Conservation (phyloP, 2,797 vertebrate genomes). For the Sebastes melanostomus region DNA sequence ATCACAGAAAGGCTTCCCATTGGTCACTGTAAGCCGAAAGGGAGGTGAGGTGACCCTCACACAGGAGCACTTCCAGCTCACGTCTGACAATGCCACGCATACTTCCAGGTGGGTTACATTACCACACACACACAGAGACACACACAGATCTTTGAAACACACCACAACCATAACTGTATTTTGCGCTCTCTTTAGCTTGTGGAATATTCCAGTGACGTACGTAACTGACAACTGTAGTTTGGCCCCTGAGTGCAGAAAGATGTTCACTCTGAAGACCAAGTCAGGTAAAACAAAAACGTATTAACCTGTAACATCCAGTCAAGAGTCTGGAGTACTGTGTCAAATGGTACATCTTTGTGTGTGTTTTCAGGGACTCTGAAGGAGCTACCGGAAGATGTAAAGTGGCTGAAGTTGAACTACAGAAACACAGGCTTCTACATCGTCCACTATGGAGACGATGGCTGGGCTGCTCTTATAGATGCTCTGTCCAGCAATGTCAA, state of each 20-base stretch:
- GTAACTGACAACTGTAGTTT: conserved; percentile 84
- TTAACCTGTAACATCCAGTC: not conserved
- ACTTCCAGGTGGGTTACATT: conserved; percentile 81
- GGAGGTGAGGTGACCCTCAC: conserved; percentile 83
- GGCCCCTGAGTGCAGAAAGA: conserved; percentile 72
- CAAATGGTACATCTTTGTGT: not conserved
- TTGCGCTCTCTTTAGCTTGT: conserved; percentile 79
- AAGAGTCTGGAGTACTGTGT: not conserved
- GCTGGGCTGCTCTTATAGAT: conserved; percentile 82
- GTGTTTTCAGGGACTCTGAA: conserved; percentile 81
- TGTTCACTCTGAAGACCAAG: conserved; percentile 84
- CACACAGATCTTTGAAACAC: conserved; percentile 9
- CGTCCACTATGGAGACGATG: conserved; percentile 86
- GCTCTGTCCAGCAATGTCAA: conserved; percentile 79
- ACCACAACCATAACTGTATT: not conserved
- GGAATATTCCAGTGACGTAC: conserved; percentile 93
- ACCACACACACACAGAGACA: not conserved
- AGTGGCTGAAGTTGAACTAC: conserved; percentile 94
- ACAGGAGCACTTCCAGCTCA: conserved; percentile 89
- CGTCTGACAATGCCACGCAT: conserved; percentile 71
- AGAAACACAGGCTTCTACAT: conserved; percentile 92
- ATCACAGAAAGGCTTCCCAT: conserved; percentile 92
- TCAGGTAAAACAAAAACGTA: conserved; percentile 81
- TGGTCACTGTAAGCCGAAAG: conserved; percentile 87
- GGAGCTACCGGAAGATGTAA: conserved; percentile 78